These are phyloP conservation scores for Ceratina australensis DNA, from an alignment of 1,140 invertebrate genomes.

Conservation along the genomic window DNA sequence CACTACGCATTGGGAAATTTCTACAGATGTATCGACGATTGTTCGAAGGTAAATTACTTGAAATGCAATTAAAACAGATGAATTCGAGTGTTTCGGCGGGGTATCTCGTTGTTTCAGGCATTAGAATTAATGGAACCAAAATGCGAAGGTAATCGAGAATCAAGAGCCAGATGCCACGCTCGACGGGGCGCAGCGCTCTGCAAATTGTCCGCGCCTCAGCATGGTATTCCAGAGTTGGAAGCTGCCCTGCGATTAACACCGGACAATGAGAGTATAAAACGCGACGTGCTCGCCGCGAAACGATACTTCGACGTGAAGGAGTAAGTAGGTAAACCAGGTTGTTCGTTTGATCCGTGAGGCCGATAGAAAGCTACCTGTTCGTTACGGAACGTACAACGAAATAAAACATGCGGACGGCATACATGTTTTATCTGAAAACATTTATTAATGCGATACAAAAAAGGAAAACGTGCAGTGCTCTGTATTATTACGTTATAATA, in stretches of 20 bases:
- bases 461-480: not conserved
- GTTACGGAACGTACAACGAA: not conserved
- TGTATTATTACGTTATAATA: constrained; percentile 9
- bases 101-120: constrained; percentile 79
- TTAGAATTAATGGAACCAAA: constrained; percentile 86
- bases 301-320: constrained; percentile 65
- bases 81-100: not conserved
- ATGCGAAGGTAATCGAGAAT: constrained; percentile 85
- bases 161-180: constrained; percentile 85
- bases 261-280: constrained; percentile 78
- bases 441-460: constrained; percentile 38
- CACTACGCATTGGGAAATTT: constrained; percentile 88
- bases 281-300: constrained; percentile 72
- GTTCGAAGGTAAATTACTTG: constrained; percentile 79
- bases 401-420: not conserved
- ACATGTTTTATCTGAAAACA: constrained; percentile 5
- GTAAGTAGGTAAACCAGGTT: constrained; percentile 4
- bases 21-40: constrained; percentile 84
- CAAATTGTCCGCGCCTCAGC: constrained; percentile 84
- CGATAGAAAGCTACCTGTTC: not conserved
- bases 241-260: constrained; percentile 84
- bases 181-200: constrained; percentile 86
- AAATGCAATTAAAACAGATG: not conserved
- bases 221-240: constrained; percentile 88
- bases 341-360: constrained; percentile 4